Percentiles rank a stretch among this genome's conserved stretches.
phyloP scores from a whole-genome alignment of 2,797 vertebrate species.

The Gymnopithys bicolor region DNA sequence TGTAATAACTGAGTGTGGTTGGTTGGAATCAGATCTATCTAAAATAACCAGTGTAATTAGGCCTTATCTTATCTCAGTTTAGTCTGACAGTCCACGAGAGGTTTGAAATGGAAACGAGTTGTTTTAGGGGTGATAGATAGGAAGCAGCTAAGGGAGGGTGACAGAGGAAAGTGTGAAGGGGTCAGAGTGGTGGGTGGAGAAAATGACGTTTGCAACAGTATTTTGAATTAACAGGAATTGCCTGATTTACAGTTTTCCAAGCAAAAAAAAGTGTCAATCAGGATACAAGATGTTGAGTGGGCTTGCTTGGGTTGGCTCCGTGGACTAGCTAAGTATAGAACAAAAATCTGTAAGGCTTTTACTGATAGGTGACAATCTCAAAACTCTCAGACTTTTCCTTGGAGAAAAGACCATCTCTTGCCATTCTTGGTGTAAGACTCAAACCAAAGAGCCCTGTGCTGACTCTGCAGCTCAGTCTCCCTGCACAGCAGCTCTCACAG shows the following conservation, averaged over 20 bases:
- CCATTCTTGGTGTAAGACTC: not conserved
- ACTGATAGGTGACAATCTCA: not conserved
- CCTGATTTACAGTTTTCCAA: not conserved
- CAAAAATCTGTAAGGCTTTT: not conserved
- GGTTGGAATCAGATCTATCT: not conserved
- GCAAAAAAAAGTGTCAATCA: not conserved
- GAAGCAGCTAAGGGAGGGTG: not conserved
- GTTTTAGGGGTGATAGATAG: not conserved
- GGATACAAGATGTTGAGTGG: not conserved
- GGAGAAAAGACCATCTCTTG: not conserved
- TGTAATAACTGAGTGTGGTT: not conserved
- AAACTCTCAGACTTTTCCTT: not conserved
- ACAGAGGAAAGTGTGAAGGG: not conserved
- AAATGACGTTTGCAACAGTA: not conserved
- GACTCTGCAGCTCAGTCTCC: not conserved
- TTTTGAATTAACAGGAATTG: not conserved
- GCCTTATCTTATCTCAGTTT: constrained; percentile 1
- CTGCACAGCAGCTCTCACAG: not conserved
- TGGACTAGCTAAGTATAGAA: not conserved
- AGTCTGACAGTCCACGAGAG: not conserved
- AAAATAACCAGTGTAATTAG: constrained; percentile 13
- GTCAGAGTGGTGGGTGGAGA: not conserved
- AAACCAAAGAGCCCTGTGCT: fast-evolving
- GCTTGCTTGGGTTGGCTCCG: not conserved
- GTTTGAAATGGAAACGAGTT: constrained; percentile 5